Evolutionary conservation across 2,797 vertebrate species (phyloP), one percentile per base, ranked within the genome.

Genomic region (Kryptopterus vitreolus): DNA sequence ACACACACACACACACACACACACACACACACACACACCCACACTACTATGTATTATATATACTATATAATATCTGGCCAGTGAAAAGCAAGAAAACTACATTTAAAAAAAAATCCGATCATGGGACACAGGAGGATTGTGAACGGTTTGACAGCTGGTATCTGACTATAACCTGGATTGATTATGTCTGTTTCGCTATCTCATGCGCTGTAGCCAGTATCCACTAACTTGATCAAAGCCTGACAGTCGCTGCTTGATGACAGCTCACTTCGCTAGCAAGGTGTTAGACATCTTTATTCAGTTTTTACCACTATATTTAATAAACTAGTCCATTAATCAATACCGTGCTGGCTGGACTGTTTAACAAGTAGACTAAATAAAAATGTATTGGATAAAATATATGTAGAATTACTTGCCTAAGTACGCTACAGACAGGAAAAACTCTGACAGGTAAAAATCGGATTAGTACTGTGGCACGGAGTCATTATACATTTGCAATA

Each of bases 111-210:
- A 1, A 2, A 29, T 71, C 26, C 20, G 48, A 29, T 26, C 22
- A 26, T 22, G 46, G 48, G n/a, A n/a, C 29, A 71, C 68, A 52
- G 68, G 15, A 50, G 43, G 2, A 29, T 26, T 2, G 22, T 63
- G 31, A 38, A 46, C n/a, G 46, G 24, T 24, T n/a, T 15, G 38
- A 46, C 65, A 68, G 33, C 22, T 7, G 15, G n/a, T 18, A 18
- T 46, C 5, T 24, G 13, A 46, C n/a, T 46, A 24, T 13, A 68
- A 24, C 9, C 46, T 29, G 4, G 50, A 70, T 3, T 50, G 46
- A 70, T 70, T 68, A 26, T 26, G 65, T 68, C 38, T 18, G 65
- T 16, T 68, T 68, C 20, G 38, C 33, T 65, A 65, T 4, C 33
- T 66, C 22, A 43, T 22, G 7, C 10, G 1, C 38, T 43, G 38